These are phyloP conservation scores for Rhinolophus ferrumequinum DNA, from an alignment of 2,113 vertebrate species.

Conservation along the genomic window DNA sequence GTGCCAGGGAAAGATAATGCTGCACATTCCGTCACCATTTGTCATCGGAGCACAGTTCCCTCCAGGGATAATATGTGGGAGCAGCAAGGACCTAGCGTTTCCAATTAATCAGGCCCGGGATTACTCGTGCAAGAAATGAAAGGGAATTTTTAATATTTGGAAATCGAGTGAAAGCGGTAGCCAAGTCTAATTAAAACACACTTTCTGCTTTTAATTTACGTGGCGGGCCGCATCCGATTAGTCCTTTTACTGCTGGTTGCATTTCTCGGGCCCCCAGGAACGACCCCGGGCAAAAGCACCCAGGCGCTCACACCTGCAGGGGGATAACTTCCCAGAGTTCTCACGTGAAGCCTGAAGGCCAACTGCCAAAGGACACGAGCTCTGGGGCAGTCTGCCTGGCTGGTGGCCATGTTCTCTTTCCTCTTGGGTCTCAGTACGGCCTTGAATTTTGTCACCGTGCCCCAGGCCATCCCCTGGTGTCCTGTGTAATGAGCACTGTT, in stretches of 20 bases:
- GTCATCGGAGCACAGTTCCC: conserved; percentile 74
- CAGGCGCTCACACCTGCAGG: background rate
- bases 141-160: conserved; percentile 81
- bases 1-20: conserved; percentile 78
- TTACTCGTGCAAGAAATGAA: conserved; percentile 83
- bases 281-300: background rate
- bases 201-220: conserved; percentile 67
- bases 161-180: conserved; percentile 69
- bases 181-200: conserved; percentile 79
- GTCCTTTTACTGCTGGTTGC: background rate
- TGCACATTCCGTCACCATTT: conserved; percentile 78
- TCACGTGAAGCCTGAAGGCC: background rate
- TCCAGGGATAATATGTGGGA: conserved; percentile 70
- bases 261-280: background rate
- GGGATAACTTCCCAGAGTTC: background rate
- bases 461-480: too few species aligned
- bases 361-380: background rate
- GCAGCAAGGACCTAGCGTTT: conserved; percentile 61
- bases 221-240: conserved; percentile 54
- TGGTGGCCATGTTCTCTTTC: background rate
- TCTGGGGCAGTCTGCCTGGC: background rate
- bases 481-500: background rate
- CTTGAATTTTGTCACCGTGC: background rate
- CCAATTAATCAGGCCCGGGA: conserved; percentile 82
- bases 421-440: background rate